These are phyloP conservation scores for Papio anubis DNA, from an alignment of 2,113 vertebrate species.

Conservation along the genomic window DNA sequence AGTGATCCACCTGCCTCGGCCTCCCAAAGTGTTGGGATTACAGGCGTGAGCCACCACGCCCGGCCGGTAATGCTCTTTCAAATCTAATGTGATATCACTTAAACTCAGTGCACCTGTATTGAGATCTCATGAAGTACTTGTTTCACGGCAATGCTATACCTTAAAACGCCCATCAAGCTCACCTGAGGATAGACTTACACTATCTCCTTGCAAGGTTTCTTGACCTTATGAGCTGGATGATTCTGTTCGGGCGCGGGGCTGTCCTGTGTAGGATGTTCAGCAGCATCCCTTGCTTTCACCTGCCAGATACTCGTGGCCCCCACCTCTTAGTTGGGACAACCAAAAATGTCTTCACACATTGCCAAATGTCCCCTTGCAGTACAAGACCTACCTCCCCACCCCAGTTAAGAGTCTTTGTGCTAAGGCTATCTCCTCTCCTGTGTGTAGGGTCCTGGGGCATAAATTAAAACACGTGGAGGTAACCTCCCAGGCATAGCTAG, in stretches of 20 bases:
- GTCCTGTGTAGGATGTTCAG: not conserved
- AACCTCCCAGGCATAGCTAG: not conserved
- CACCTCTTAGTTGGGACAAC: not conserved
- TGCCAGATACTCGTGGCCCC: not conserved
- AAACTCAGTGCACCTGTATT: not conserved
- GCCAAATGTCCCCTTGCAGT: not conserved
- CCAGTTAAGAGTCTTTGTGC: not conserved
- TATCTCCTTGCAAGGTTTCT: not conserved
- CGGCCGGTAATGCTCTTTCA: too few species aligned
- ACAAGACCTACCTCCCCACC: not conserved
- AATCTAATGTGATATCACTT: not conserved
- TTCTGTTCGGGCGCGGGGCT: not conserved
- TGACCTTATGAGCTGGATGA: not conserved
- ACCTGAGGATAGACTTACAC: not conserved
- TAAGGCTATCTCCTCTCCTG: not conserved
- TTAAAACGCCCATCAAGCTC: not conserved
- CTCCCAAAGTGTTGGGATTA: too few species aligned
- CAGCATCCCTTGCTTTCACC: not conserved
- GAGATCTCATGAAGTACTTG: not conserved
- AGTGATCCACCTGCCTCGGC: accelerated
- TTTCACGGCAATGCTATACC: not conserved
- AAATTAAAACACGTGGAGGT: not conserved
- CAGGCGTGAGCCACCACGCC: too few species aligned
- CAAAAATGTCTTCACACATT: not conserved
- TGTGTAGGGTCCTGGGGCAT: not conserved